Evolutionary conservation across 2,797 vertebrate genomes (phyloP), one percentile per base, ranked within the genome.

Genomic region (Peromyscus nudipes): DNA sequence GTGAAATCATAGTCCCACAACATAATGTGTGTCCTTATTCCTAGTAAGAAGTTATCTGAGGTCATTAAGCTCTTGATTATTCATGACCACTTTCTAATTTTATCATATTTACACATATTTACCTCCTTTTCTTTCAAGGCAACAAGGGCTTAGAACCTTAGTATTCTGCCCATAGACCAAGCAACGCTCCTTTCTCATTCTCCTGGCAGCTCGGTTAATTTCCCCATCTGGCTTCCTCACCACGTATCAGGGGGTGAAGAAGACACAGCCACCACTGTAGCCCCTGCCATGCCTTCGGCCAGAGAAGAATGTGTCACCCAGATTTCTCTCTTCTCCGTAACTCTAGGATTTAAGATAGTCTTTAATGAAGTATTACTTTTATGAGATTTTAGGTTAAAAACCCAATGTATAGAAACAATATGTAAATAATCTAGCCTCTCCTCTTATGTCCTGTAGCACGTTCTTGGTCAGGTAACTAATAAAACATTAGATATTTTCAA

Each of bases 111-210:
- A 14, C 69, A 55, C 81, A 31, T 76, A 31, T 64, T 46, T 86
- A 37, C 96, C 82, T 91, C 83, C 5, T 96, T 97, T 86, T 93
- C 94, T 96, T 67, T 96, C 82, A 96, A 96, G 97, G 95, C 76
- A 49, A 4, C 85, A 19, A 25, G 96, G 91, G 75, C 93, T 52
- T 27, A 95, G 84, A 79, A 2, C 23, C 87, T 83, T 64, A 75
- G 73, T 46, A 52, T 12, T 67, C 92, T 57, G 81, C 87, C 95
- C 87, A 21, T n/a, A 83, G 92, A 67, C 43, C 91, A 91, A 57
- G 77, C 92, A 75, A 11, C 75, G 49, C 43, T 49, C n/a, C 84
- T 69, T 67, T 90, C 92, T 93, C 80, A 27, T 40, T 89, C 91
- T 92, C 65, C 89, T 55, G 95, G 16, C 91, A 86, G 2, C 76